Evolutionary conservation across 2,888 invertebrate species (phyloP), one percentile per base, ranked within the genome.

Genomic region (Thyatira batis): DNA sequence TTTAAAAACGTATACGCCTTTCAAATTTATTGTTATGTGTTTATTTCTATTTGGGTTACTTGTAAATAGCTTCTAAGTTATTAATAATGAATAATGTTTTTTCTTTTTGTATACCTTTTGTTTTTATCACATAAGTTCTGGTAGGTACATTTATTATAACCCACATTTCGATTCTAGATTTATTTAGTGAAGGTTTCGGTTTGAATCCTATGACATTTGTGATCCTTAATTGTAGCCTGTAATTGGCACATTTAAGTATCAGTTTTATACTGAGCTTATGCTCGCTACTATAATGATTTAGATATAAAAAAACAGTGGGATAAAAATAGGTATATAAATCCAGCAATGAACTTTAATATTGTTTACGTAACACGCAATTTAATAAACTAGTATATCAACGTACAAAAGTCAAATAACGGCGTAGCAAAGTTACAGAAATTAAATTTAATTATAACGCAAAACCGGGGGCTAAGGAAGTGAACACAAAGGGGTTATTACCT

Each of bases 1-100:
- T 77, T 81, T 80, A 77, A 77, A 71, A 73, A 73, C 61, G 71
- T 69, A 68, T 62, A 51, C 30, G 45, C 57, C 54, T 52, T 55
- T 45, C n/a, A 45, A 62, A 65, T 65, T 65, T 63, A 63, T 63
- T 58, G 61, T 57, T 59, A 57, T 61, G 55, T 55, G 54, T 58
- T 63, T 58, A 59, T 59, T 27, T 48, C 27, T 48, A 27, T 48
- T 48, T 28, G 9, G 27, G 27, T 48, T 48, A 48, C 27, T 48
- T 21, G 27, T 27, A 48, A 48, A 48, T 48, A 27, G 27, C 48
- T 20, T 48, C 27, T 17, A 9, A 20, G 48, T 48, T 20, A 46
- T 46, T 46, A 48, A 25, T 45, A 45, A 45, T 45, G 23, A 45
- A 8, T n/a, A 20, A 17, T 48, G 9, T 13, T 46, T 46, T 46